Evolutionary conservation across 2,797 vertebrate genomes (phyloP), one percentile per base, ranked within the genome.

Genomic region (Danio tinwini): DNA sequence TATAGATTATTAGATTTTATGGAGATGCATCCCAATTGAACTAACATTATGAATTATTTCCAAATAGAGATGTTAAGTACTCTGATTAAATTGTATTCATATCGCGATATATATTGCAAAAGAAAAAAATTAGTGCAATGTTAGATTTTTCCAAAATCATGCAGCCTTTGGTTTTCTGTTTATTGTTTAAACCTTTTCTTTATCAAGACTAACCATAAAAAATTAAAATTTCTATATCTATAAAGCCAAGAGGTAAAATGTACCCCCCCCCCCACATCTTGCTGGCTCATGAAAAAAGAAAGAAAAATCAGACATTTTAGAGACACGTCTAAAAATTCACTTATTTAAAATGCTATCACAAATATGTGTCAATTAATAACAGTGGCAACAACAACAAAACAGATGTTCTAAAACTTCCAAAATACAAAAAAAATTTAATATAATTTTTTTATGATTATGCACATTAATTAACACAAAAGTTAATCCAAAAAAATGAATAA

Each of bases 161-260:
- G n/a, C n/a, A n/a, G n/a, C n/a, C n/a, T n/a, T n/a, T n/a, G 16
- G 49, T 53, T 29, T 58, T 8, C 49, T 69, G 49, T 69, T 29
- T 58, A 5, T 49, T 69, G 29, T 69, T 50, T 19, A 56, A 56
- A 52, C 12, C 9, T 44, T 56, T 71, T 56, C 39, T 44, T 71
- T 21, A 56, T 44, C n/a, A 12, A 58, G 13, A 56, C 40, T 45
- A 72, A 56, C 42, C n/a, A 55, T n/a, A 71, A 55, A 19, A 17
- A 2, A 10, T 9, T 8, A 61, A 40, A 9, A 1, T 13, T 59
- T 59, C 11, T 13, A 12, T 14, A 3, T 19, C 11, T 58, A 37
- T 29, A 12, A 58, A 12, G 10, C 2, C 5, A 5, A 7, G 19
- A 29, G 29, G 19, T 16, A 1, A 52, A 2, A 52, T 7, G 49